Evolutionary conservation across 2,888 invertebrate genomes (phyloP).

Genomic region (Epirrita christyi): DNA sequence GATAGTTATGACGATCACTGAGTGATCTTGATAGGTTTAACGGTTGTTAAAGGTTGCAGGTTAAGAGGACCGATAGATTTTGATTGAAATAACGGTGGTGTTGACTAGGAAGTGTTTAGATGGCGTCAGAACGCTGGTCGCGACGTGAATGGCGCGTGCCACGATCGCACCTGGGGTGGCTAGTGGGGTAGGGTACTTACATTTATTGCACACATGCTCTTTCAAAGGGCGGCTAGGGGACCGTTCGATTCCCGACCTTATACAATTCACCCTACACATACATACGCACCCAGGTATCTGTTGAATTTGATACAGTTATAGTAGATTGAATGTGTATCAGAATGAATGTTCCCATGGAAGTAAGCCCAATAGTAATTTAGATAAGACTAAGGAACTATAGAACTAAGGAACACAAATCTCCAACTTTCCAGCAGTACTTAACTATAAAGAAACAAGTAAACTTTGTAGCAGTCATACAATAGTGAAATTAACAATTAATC

Average conservation of each 20-base stretch:
- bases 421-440: too few species aligned
- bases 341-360: slow-evolving; percentile 21
- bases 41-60: slow-evolving; percentile 9
- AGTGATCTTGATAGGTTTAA: slow-evolving; percentile 57
- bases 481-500: too few species aligned
- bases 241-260: slow-evolving; percentile 50
- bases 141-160: slow-evolving; percentile 83
- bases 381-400: too few species aligned
- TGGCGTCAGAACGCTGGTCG: slow-evolving; percentile 80
- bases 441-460: too few species aligned
- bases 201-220: slow-evolving; percentile 83
- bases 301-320: slow-evolving; percentile 31
- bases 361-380: too few species aligned
- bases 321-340: slow-evolving; percentile 19
- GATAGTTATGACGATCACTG: slow-evolving; percentile 38
- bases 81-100: slow-evolving; percentile 49
- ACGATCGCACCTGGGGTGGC: slow-evolving; percentile 79
- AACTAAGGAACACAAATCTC: too few species aligned
- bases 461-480: too few species aligned
- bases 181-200: slow-evolving; percentile 83
- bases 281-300: slow-evolving; percentile 40
- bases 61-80: slow-evolving; percentile 16
- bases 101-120: slow-evolving; percentile 52
- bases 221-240: slow-evolving; percentile 76
- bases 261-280: slow-evolving; percentile 42